These are phyloP conservation scores for Melinopterus prodromus DNA, from an alignment of 2,888 invertebrate species.

Conservation along the genomic window DNA sequence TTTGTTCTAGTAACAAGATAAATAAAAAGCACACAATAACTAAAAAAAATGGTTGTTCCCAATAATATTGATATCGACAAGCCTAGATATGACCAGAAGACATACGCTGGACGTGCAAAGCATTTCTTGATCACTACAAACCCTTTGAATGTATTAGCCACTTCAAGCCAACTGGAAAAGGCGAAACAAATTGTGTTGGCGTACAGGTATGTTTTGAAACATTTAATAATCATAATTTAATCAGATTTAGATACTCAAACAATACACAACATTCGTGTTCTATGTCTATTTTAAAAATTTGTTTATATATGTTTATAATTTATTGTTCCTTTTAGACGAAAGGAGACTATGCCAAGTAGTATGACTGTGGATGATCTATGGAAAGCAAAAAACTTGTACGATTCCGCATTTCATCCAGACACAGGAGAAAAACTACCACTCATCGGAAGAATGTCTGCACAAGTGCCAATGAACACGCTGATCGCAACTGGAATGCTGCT, in stretches of 20 bases:
- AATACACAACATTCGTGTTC: background rate
- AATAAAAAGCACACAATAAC: background rate
- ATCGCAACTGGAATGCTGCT: conserved; percentile 98
- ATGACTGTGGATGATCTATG: conserved; percentile 85
- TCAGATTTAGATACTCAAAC: background rate
- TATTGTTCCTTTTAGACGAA: conserved; percentile 32
- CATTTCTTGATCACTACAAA: conserved; percentile 95
- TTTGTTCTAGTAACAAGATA: background rate
- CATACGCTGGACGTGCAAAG: conserved; percentile 86
- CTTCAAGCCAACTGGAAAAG: conserved; percentile 73
- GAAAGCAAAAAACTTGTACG: conserved; percentile 92
- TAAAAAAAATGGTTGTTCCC: background rate
- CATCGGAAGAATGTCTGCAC: conserved; percentile 97
- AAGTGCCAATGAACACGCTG: conserved; percentile 96
- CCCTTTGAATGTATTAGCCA: conserved; percentile 87
- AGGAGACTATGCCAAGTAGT: conserved; percentile 53
- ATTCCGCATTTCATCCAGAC: conserved; percentile 98
- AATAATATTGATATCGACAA: conserved; percentile 74
- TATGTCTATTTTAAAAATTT: too few species aligned
- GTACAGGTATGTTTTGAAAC: conserved; percentile 71
- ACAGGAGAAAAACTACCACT: conserved; percentile 96
- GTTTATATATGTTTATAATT: background rate
- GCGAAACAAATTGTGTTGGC: conserved; percentile 79
- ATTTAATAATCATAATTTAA: background rate
- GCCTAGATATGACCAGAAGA: conserved; percentile 91